Evolutionary conservation across 2,113 vertebrate species (phyloP).

Genomic region (Pseudopipra pipra): DNA sequence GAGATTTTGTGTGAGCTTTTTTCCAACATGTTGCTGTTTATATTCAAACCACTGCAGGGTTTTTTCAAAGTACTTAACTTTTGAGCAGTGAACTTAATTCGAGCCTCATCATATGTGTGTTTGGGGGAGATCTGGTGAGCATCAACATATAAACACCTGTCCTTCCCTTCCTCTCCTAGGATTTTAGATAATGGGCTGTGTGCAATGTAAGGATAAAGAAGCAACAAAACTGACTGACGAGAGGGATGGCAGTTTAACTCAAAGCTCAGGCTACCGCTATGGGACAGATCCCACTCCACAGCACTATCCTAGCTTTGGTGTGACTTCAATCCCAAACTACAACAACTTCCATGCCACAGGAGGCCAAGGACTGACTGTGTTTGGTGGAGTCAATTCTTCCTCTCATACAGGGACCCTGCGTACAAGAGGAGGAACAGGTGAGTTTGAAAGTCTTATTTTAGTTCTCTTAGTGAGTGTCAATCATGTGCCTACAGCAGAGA

Average conservation of each 20-base stretch:
- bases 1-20: background rate
- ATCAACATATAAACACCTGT: background rate
- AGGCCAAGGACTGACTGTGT: conserved; percentile 88
- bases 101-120: background rate
- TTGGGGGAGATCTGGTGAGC: background rate
- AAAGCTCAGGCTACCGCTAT: conserved; percentile 89
- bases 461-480: background rate
- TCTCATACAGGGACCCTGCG: conserved; percentile 90
- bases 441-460: background rate
- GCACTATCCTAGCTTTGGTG: conserved; percentile 89
- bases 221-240: conserved; percentile 94
- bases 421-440: conserved; percentile 91
- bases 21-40: background rate
- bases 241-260: conserved; percentile 86
- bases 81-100: background rate
- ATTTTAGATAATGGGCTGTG: conserved; percentile 99
- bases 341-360: conserved; percentile 91
- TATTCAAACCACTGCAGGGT: background rate
- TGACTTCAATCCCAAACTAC: conserved; percentile 94
- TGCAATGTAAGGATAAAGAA: conserved; percentile 99
- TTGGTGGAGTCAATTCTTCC: conserved; percentile 91
- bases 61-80: background rate
- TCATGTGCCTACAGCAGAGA: background rate
- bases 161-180: conserved; percentile 66
- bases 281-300: conserved; percentile 90